phyloP scores from a whole-genome alignment of 2,888 invertebrate genomes.

The Tethea ocularis region DNA sequence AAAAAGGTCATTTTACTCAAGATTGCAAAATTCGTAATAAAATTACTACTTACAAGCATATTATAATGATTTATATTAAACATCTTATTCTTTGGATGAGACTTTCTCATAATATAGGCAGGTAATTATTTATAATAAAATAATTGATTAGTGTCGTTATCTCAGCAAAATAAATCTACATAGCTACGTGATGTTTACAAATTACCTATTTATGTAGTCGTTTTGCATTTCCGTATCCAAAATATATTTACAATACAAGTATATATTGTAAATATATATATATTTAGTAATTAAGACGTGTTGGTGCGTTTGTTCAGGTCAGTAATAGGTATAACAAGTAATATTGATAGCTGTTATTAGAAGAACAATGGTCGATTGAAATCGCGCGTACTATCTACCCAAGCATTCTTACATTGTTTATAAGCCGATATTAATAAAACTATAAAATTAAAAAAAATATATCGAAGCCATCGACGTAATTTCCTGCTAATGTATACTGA shows the following conservation, averaged over 20 bases:
- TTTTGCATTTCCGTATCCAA: background rate
- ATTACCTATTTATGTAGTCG: background rate
- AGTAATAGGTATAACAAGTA: background rate
- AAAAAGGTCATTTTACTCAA: no score
- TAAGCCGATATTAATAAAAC: background rate
- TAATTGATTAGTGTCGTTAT: background rate
- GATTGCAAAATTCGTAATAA: no score
- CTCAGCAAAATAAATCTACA: background rate
- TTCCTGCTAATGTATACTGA: constrained; percentile 13
- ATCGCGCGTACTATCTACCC: background rate
- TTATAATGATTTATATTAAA: background rate
- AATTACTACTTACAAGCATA: background rate
- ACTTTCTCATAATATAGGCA: background rate
- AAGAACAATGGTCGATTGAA: constrained; percentile 5
- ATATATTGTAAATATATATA: background rate
- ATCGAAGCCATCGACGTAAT: background rate
- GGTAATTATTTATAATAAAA: no score
- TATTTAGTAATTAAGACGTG: background rate
- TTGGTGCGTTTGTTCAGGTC: background rate
- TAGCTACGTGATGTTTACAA: background rate
- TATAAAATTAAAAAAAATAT: background rate
- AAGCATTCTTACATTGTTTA: constrained; percentile 3
- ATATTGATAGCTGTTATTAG: background rate
- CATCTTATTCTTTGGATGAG: background rate
- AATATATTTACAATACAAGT: no score